Percentiles rank a stretch among this genome's conserved stretches.
Conservation (phyloP, 2,797 vertebrate species). For the Luscinia megarhynchos region DNA sequence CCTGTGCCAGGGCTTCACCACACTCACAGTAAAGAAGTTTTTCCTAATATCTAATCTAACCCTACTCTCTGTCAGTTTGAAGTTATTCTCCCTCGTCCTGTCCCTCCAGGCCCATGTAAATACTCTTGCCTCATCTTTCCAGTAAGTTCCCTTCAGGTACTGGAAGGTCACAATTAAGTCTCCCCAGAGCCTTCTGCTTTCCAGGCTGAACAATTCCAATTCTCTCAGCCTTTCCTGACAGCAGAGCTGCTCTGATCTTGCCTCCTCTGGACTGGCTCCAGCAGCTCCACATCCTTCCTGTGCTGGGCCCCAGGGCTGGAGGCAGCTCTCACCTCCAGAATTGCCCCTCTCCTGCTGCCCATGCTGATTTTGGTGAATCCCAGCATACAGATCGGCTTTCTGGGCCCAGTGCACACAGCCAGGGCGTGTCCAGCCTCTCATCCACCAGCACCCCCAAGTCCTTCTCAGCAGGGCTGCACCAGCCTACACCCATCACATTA, state of each 20-base stretch:
- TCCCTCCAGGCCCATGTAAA: background rate
- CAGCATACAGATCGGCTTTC: background rate
- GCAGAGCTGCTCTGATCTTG: background rate
- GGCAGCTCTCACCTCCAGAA: background rate
- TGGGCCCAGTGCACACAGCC: fast-evolving
- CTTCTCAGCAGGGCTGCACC: background rate
- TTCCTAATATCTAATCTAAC: background rate
- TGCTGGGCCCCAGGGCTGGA: background rate
- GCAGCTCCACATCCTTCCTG: background rate
- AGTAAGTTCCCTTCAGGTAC: background rate
- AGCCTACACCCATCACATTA: background rate
- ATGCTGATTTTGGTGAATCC: background rate
- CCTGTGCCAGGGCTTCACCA: background rate
- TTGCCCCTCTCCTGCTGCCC: background rate
- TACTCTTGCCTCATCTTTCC: background rate
- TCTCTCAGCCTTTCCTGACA: background rate
- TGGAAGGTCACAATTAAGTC: background rate
- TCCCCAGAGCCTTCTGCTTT: background rate
- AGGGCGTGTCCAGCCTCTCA: background rate
- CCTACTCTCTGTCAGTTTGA: background rate
- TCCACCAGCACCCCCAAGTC: background rate
- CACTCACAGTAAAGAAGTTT: background rate
- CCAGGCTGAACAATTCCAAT: background rate
- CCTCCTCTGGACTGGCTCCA: background rate
- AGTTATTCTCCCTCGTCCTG: background rate